Percentiles rank a stretch among this genome's conserved stretches.
These are phyloP conservation scores for Mythimna lalbum DNA, from an alignment of 2,888 invertebrate genomes.

Conservation along the genomic window DNA sequence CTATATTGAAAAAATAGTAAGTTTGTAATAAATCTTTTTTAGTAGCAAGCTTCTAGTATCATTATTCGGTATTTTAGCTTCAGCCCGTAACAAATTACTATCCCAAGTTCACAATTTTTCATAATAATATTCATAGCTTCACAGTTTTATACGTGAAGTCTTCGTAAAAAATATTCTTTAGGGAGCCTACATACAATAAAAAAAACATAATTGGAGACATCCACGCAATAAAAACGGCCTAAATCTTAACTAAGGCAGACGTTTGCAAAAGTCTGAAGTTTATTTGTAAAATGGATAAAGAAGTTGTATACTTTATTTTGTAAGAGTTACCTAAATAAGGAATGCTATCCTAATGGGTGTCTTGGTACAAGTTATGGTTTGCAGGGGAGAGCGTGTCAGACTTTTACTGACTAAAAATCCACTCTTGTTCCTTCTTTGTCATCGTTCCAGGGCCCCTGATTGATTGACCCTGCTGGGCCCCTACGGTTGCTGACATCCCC, in stretches of 20 bases:
- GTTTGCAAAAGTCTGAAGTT: constrained; percentile 22
- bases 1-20: neutral
- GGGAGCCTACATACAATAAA: constrained; percentile 10
- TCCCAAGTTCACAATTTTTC: constrained; percentile 2
- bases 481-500: too few relatives aligned
- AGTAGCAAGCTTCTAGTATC: neutral
- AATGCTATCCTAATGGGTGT: neutral
- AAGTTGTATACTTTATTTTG: constrained; percentile 22
- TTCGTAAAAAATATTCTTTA: constrained; percentile 16
- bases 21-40: too few relatives aligned
- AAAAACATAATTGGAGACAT: constrained; percentile 14
- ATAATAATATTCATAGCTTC: constrained; percentile 20
- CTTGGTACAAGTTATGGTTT: too few relatives aligned
- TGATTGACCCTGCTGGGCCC: too few relatives aligned
- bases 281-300: constrained; percentile 21
- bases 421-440: too few relatives aligned
- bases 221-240: constrained; percentile 23
- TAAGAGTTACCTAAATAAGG: constrained; percentile 15
- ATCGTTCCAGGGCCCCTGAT: too few relatives aligned
- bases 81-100: neutral
- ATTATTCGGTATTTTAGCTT: neutral
- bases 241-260: constrained; percentile 16
- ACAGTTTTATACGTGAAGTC: constrained; percentile 5
- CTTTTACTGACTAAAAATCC: too few relatives aligned
- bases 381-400: too few relatives aligned